phyloP scores from a whole-genome alignment of 1,140 invertebrate species.

The Acromyrmex charruanus region DNA sequence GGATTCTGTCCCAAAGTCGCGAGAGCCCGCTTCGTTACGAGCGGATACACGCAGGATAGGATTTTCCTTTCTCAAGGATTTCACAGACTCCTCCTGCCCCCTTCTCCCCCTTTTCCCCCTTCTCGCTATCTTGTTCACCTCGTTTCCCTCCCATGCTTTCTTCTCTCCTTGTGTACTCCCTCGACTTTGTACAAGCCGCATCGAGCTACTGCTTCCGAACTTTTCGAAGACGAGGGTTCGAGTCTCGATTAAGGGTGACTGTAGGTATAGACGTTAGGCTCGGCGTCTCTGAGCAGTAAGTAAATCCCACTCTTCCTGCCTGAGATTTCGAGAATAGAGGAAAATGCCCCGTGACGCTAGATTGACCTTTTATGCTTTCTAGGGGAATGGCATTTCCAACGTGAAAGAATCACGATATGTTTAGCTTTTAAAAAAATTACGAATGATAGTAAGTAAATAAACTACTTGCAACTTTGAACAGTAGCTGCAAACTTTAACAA shows the following conservation, averaged over 20 bases:
- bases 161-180: constrained; percentile 3
- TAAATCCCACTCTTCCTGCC: constrained; percentile 41
- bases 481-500: not conserved
- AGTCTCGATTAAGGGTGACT: constrained; percentile 63
- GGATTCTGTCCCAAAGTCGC: constrained; percentile 55
- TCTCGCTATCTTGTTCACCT: constrained; percentile 14
- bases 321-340: constrained; percentile 37
- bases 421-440: not conserved
- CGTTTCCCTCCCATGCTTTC: not conserved
- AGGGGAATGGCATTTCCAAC: constrained; percentile 4
- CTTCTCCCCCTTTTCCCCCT: too few relatives aligned
- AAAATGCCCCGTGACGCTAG: constrained; percentile 7
- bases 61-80: constrained; percentile 68
- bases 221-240: constrained; percentile 67
- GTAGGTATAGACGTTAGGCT: constrained; percentile 61
- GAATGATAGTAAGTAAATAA: not conserved
- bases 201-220: constrained; percentile 50
- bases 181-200: constrained; percentile 57
- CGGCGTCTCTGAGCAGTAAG: constrained; percentile 56
- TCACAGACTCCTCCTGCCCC: constrained; percentile 13
- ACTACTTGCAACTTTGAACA: not conserved
- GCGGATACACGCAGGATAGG: constrained; percentile 57
- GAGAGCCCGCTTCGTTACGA: constrained; percentile 63
- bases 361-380: constrained; percentile 44
- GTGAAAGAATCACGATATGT: not conserved